These are phyloP conservation scores for Sebastes trivittatus DNA, from an alignment of 2,797 vertebrate genomes.

Conservation along the genomic window DNA sequence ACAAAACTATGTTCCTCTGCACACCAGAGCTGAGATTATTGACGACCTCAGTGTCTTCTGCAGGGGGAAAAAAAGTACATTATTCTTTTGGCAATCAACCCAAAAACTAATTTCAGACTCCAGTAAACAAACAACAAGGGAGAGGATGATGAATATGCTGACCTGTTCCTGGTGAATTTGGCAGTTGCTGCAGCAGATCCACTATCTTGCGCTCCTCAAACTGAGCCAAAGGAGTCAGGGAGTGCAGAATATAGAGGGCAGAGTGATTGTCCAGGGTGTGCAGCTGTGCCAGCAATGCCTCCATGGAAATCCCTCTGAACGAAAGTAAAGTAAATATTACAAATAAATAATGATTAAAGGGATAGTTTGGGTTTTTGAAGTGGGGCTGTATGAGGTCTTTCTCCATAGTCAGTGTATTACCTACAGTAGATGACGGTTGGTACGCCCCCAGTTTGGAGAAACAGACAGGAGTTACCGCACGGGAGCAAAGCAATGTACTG, in stretches of 20 bases:
- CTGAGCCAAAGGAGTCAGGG: slow-evolving; percentile 89
- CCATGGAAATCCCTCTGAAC: slow-evolving; percentile 84
- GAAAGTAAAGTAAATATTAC: background rate
- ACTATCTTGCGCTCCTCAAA: slow-evolving; percentile 89
- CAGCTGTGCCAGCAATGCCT: slow-evolving; percentile 88
- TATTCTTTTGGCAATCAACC: background rate
- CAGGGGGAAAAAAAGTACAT: background rate
- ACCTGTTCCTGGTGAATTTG: slow-evolving; percentile 70
- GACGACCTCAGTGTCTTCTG: slow-evolving; percentile 65
- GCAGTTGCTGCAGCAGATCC: slow-evolving; percentile 86
- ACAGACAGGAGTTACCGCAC: too few relatives aligned
- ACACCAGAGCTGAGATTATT: slow-evolving; percentile 65
- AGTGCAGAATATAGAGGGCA: slow-evolving; percentile 91
- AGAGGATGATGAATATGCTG: background rate
- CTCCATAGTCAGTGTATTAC: too few relatives aligned
- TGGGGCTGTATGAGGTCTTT: too few relatives aligned
- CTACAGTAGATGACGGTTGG: rapidly evolving
- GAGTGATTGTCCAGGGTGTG: slow-evolving; percentile 92
- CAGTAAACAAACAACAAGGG: background rate
- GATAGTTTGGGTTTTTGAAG: too few relatives aligned
- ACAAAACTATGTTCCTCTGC: slow-evolving; percentile 87
- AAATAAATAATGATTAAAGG: background rate
- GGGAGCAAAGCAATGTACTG: too few relatives aligned
- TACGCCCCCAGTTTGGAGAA: too few relatives aligned
- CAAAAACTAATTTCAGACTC: background rate